phyloP scores from a whole-genome alignment of 2,888 invertebrate genomes.

The Drosophila neoperkinsi region DNA sequence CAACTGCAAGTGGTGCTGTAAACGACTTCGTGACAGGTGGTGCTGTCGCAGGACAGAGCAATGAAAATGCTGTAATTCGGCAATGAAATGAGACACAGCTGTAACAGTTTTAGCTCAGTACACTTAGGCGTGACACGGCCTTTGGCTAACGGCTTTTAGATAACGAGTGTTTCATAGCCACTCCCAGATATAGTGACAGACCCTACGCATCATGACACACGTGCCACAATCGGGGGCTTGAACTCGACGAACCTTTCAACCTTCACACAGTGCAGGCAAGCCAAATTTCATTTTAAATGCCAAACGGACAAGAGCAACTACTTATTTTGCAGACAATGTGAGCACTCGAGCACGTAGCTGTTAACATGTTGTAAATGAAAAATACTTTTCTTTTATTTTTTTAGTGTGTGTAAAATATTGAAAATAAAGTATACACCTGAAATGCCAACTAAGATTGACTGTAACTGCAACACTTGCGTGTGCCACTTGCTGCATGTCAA shows the following conservation, averaged over 20 bases:
- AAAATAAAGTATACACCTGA: conserved; percentile 30
- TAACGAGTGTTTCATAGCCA: conserved; percentile 38
- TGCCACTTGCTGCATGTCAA: conserved; percentile 33
- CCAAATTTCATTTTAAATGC: conserved; percentile 63
- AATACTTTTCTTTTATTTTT: conserved; percentile 2
- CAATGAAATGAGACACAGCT: conserved; percentile 46
- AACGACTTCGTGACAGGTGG: conserved; percentile 39
- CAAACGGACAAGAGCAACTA: conserved; percentile 6
- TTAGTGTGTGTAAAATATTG: conserved; percentile 22
- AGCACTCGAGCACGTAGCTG: conserved; percentile 44
- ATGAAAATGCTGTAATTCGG: conserved; percentile 19
- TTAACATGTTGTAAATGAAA: conserved; percentile 13
- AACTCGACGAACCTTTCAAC: conserved; percentile 14
- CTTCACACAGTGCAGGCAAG: conserved; percentile 15
- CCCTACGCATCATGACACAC: conserved; percentile 15
- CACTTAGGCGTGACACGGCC: conserved; percentile 18
- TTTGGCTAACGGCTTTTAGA: conserved; percentile 51
- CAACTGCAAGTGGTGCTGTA: conserved; percentile 18
- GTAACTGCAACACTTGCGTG: conserved; percentile 54
- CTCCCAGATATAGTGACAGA: conserved; percentile 8
- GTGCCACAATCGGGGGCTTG: conserved; percentile 32
- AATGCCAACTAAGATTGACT: conserved; percentile 19
- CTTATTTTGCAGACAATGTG: conserved; percentile 1
- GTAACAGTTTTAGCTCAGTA: conserved; percentile 13
- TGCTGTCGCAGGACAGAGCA: conserved; percentile 7